Evolutionary conservation across 2,888 invertebrate genomes (phyloP).

Genomic region (Drosophila mayaguana): DNA sequence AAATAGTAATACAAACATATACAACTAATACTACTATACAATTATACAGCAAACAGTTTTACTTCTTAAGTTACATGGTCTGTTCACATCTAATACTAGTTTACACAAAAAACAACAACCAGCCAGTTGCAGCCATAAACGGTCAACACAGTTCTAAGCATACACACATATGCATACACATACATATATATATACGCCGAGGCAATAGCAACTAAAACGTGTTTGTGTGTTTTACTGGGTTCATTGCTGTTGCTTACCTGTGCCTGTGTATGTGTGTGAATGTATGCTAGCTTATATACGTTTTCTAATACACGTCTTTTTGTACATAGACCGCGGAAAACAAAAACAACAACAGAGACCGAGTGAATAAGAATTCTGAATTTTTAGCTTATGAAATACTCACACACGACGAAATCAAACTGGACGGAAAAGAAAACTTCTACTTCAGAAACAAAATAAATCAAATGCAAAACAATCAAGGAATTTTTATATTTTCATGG

Average conservation of each 20-base stretch:
- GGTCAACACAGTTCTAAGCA: constrained; percentile 67
- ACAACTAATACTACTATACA: constrained; percentile 5
- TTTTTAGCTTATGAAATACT: constrained; percentile 12
- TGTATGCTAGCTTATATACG: constrained; percentile 15
- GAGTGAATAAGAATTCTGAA: constrained; percentile 18
- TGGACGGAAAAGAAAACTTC: constrained; percentile 15
- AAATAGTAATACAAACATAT: constrained; percentile 47
- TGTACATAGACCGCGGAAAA: constrained; percentile 36
- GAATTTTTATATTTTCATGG: constrained; percentile 37
- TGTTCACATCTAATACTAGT: constrained; percentile 53
- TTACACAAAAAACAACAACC: constrained; percentile 35
- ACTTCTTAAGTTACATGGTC: constrained; percentile 47
- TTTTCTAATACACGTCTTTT: constrained; percentile 47
- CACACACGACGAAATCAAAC: constrained; percentile 33
- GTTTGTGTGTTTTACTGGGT: constrained; percentile 45
- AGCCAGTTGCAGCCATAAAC: constrained; percentile 43
- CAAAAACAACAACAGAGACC: constrained; percentile 30
- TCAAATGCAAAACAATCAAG: constrained; percentile 4
- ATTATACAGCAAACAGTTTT: constrained; percentile 26
- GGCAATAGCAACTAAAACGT: constrained; percentile 49
- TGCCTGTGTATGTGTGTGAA: constrained; percentile 16
- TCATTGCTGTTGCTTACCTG: constrained; percentile 20
- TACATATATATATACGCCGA: constrained; percentile 1
- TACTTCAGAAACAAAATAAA: neutral
- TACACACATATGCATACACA: constrained; percentile 3